Evolutionary conservation across 2,797 vertebrate genomes (phyloP), one percentile per base, ranked within the genome.

Genomic region (Rhadinocentrus ornatus): DNA sequence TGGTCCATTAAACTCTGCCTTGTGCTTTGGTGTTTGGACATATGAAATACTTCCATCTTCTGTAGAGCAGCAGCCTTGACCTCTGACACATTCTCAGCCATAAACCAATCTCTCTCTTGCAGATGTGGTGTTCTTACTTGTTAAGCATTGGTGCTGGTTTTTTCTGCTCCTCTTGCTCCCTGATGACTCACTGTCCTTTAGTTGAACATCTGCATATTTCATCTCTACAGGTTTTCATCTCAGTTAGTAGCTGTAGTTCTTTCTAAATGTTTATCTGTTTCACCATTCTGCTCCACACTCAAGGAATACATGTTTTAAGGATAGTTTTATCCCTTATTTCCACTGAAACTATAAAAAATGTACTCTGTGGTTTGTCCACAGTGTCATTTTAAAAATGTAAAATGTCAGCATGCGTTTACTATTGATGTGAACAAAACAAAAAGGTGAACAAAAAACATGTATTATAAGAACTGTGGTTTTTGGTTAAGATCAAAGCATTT

Each of bases 151-250:
- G 24, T 22, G 41, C 61, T 63, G 34, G 2, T 71, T 79, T 66
- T 13, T 46, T 2, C 56, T 35, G 35, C 27, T 71, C 46, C 46
- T 34, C n/a, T 13, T 16, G 18, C 34, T 72, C 61, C 70, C 46
- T 66, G 64, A 71, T 87, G 80, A 82, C 77, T 89, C 79, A 76
- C 69, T 61, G 54, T 69, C 62, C 55, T 50, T 70, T 26, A 64
- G 44, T 65, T 34, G 26, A 85, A 66, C 80, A 76, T 89, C 69
- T 82, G 74, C 71, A 56, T 20, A 54, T 83, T 75, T 78, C 27
- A 73, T 85, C 52, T 81, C 41, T 16, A 18, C 41, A 44, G 18
- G 18, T 20, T 44, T 44, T 44, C 41, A 20, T 44, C 41, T 20
- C 12, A 20, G 41, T 18, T 18, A 20, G 16, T 20, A 66, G 65